Evolutionary conservation across 2,113 vertebrate species (phyloP), one percentile per base, ranked within the genome.

Genomic region (Nesoenas mayeri): DNA sequence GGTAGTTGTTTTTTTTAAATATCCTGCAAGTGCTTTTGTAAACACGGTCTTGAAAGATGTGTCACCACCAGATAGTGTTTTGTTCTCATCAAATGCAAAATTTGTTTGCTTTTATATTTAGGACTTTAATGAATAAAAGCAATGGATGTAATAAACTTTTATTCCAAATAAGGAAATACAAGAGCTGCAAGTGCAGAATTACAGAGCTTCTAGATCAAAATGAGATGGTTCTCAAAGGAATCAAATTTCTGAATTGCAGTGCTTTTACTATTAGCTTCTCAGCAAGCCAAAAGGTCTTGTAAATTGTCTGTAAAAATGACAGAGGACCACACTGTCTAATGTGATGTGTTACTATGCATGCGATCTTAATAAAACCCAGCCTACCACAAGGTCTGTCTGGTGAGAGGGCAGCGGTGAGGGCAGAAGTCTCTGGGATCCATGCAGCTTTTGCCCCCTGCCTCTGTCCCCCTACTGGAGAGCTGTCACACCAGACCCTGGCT

Each of bases 361-460:
- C 14, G 19, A 29, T 53, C 36, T 38, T n/a, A 74, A 29, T 22
- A 75, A 69, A 74, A 19, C 34, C 36, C 20, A 47, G 13, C 26
- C 28, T 73, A 42, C 15, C 0, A 0, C 25, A 34, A 60, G 44
- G 6, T 47, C 32, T 48, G 3, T 53, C n/a, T 53, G 5, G 0
- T 2, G 3, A 31, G 21, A 36, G 44, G 1, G 21, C 32, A 78
- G 72, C 53, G 17, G n/a, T 51, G 29, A 77, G 8, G 28, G 44
- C 42, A 71, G 42, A 47, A 47, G 50, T 17, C 54, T 62, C 26
- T 57, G 15, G 12, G 44, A 42, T n/a, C 26, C 26, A 34, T 36
- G 26, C 25, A 69, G 13, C 5, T 44, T 47, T 56, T 48, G 16
- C 7, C 15, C 31, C 36, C 8, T 2, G 0, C 12, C 32, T 38